Base-by-base conservation (phyloP, 2,113 vertebrate species). In the Halichoeres trimaculatus region DNA sequence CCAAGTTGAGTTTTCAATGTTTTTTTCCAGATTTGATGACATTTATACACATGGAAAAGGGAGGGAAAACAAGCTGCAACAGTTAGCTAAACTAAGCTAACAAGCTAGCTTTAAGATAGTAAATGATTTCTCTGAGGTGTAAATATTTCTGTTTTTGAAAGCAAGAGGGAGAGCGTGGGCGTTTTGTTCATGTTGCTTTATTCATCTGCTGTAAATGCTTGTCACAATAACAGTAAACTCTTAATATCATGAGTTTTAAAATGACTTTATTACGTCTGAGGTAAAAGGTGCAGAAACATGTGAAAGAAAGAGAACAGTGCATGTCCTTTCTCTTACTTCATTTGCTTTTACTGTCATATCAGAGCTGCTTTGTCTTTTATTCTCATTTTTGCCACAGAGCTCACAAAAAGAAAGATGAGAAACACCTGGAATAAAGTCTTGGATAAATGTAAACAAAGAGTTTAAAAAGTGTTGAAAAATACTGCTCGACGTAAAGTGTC, bases 381-480 rank as follows among this genome's bases (percentile, higher is more conserved):
- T 30, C 3, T 30, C 3, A 30, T 6, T 30, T 30, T 30, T 30
- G 30, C 30, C 30, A 30, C 30, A 4, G 11, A 7, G 0, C 14
- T 30, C 58, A 55, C n/a, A 67, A 0, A 65, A 8, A n/a, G 8
- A 14, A 1, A 11, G 17, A 58, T 6, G 8, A 40, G 9, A 64
- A 3, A 51, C 2, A 78, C 5, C 36, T 26, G 36, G 1, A 45
- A 11, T 4, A 47, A 13, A 66, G 14, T 48, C 20, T 7, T 54
- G 63, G 36, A 43, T 38, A 4, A 47, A 54, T 51, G 19, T 2
- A 60, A 73, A 76, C 41, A 68, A 45, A 30, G 51, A 61, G 58
- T 74, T 50, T 75, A 64, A 62, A 64, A 5, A 0, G 12, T 30
- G 66, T 77, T 41, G 4, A 23, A 47, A 80, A 74, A 64, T 54